Conservation (phyloP, 37 sponge, comb jelly and placozoan genomes). For the Ephydatia muelleri region DNA sequence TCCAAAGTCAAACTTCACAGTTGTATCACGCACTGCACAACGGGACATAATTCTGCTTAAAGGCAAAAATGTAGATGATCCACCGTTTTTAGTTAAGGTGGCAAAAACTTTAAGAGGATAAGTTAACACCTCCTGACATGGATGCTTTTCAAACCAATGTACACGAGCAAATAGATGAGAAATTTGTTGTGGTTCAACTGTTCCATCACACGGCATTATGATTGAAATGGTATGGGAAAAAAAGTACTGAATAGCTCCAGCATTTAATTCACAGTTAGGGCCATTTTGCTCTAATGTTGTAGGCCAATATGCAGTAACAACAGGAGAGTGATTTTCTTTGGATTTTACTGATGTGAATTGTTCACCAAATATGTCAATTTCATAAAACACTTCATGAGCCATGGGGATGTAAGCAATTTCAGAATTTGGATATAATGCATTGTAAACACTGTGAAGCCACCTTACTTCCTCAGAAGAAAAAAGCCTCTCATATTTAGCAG, state of each 20-base stretch:
- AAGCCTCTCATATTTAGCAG: background rate
- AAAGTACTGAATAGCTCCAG: background rate
- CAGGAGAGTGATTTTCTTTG: background rate
- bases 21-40: too few species aligned
- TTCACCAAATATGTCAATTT: background rate
- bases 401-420: background rate
- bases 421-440: background rate
- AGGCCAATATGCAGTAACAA: background rate
- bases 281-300: background rate
- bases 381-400: background rate
- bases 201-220: too few species aligned
- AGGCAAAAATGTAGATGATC: background rate
- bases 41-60: background rate
- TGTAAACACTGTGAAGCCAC: background rate
- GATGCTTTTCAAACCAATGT: background rate
- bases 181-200: too few species aligned
- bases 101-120: background rate
- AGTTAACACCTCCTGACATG: background rate
- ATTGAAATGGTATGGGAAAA: background rate
- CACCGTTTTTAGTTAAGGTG: background rate
- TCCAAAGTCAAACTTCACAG: too few species aligned
- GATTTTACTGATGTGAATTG: background rate
- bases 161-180: too few species aligned
- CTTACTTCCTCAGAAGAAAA: conserved; percentile 1
- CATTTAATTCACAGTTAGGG: background rate